Base-by-base conservation (phyloP, 2,888 invertebrate species). In the Sympetrum striolatum region DNA sequence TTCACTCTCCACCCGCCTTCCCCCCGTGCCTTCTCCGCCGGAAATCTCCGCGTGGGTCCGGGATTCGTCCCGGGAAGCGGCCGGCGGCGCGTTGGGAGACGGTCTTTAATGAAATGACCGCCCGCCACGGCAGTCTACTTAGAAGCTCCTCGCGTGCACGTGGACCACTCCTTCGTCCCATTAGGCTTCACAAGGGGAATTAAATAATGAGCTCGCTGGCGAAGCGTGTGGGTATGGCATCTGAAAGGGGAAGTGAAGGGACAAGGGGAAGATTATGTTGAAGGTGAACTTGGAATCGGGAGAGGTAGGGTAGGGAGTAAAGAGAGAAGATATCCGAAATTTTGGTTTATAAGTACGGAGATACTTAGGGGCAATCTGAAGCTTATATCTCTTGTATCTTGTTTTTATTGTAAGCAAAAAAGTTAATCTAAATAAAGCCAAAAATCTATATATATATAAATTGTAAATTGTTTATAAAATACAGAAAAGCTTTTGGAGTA, bases 51-150 rank as follows among this genome's bases (percentile, higher is more conserved):
- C 18, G 12, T 58, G 15, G 18, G 37, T 25, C 82, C 58, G 60
- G 60, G 37, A n/a, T 58, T 22, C 25, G 37, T 39, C 81, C 81
- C 82, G 58, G 35, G 22, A n/a, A 82, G 82, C 58, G 82, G 15
- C 58, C 82, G 53, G 53, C 82, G 35, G 82, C n/a, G 82, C 82
- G 82, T 58, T 35, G 22, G 35, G 82, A 53, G 58, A 86, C 60
- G 37, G 15, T 86, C 58, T 86, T 86, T 86, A 86, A 86, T 86
- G 86, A 86, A 86, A 86, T 58, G 86, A 58, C 86, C 86, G 86
- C 86, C 86, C 86, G 86, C 82, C 82, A 35, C 35, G 82, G 82
- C 86, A 86, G 86, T 31, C 86, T 64, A 64, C 86, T 64, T 86
- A 86, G 53, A 58, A 44, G 22, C 14, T 10, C 37, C n/a, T 37